A percentile compares a stretch with the other conserved stretches of the same genome.
phyloP scores from a whole-genome alignment of 2,113 vertebrate species.

The Ceyx cyanopectus region DNA sequence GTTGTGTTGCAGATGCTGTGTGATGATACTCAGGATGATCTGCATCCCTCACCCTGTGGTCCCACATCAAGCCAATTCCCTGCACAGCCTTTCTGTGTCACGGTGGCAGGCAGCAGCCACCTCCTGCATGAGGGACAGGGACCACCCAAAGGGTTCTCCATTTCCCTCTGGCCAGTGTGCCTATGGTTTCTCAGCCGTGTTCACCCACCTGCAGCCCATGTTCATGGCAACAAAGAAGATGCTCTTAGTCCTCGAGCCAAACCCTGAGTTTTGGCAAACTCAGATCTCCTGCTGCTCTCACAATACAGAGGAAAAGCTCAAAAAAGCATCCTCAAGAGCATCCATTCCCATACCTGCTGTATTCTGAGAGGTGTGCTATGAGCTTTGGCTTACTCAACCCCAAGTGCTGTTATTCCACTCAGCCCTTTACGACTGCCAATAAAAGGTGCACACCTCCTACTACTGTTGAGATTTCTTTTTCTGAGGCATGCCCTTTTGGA shows the following conservation, averaged over 20 bases:
- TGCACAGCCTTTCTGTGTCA: fast-evolving
- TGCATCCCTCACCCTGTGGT: neutral
- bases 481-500: neutral
- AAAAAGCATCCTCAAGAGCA: neutral
- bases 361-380: neutral
- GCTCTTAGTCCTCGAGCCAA: neutral
- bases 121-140: neutral
- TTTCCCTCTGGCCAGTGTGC: neutral
- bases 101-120: fast-evolving
- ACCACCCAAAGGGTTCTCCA: neutral
- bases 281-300: neutral
- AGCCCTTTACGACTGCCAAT: neutral
- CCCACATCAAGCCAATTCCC: neutral
- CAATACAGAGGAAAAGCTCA: neutral
- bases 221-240: neutral
- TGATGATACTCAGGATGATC: no score
- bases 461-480: neutral
- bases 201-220: neutral
- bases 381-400: neutral
- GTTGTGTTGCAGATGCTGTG: no score
- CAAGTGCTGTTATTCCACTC: neutral
- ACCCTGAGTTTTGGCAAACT: neutral
- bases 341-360: neutral
- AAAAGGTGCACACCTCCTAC: neutral
- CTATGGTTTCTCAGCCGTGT: neutral